Evolutionary conservation across 2,113 vertebrate genomes (phyloP), one percentile per base, ranked within the genome.

Genomic region (Poecile atricapillus): DNA sequence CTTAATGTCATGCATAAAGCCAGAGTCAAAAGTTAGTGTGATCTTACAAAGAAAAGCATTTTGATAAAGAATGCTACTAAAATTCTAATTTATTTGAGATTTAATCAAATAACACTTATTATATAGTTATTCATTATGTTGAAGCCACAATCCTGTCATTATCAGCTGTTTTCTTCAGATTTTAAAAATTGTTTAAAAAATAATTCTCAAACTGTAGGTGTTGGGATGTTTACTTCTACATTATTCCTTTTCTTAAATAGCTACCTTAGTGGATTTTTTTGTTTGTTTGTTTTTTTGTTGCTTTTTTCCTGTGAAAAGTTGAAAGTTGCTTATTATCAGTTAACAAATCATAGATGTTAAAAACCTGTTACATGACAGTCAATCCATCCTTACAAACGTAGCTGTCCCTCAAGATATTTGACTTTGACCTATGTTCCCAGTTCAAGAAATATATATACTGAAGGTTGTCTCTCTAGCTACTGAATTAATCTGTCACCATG

Each of bases 401-500:
- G 9, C 17, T 52, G 25, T 67, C 39, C 37, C 27, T 70, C 31
- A 80, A 88, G 76, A 53, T 56, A 77, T 27, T 43, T 6, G 33
- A 4, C 43, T 82, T 85, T 68, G 70, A 74, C 35, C 46, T 41
- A 39, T 41, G 19, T 50, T 85, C 21, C 35, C 1, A 0, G 20
- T 76, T 91, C 70, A 55, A 69, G 59, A 6, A 21, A 82, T 76
- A 47, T 31, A 41, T 39, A 23, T 59, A 39, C 62, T 8, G 2
- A 76, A 87, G 58, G 46, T 58, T 6, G 30, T 6, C 33, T 93
- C 77, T 73, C 70, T 55, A 85, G 71, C n/a, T 50, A 53, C 19
- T 43, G 74, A 91, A 87, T 94, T 90, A 79, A 63, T 77, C 59
- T 69, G 93, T 94, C 94, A 77, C 84, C 78, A 97, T 93, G 77